Base-by-base conservation (phyloP, 2,888 invertebrate genomes). In the Micoletzkya japonica region DNA sequence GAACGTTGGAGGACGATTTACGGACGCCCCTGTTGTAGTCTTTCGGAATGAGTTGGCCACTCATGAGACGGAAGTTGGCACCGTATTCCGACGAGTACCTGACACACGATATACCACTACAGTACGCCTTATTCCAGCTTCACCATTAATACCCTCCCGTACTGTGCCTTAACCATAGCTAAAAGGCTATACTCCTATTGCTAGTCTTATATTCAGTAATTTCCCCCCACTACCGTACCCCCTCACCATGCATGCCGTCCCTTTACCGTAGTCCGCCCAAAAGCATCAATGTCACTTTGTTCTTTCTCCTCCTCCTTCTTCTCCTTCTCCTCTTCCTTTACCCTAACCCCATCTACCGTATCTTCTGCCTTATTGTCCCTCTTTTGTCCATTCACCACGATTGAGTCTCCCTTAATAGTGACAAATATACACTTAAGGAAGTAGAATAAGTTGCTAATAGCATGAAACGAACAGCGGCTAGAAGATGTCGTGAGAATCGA, bases 71-170 rank as follows among this genome's bases (percentile, higher is more conserved):
- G 37, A 66, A 66, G 36, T 28, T 54, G 6, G 64, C 30, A 2
- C 64, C 64, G 10, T 66, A 66, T 37, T 66, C 64, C 0, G 64
- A 52, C 2, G 64, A 26, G 54, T 54, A 66, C 64, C 64, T 66
- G n/a, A 39, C n/a, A n/a, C n/a, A n/a, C n/a, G n/a, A n/a, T n/a
- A n/a, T n/a, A n/a, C n/a, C n/a, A n/a, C n/a, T n/a, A n/a, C n/a
- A n/a, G n/a, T n/a, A n/a, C n/a, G n/a, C n/a, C n/a, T n/a, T n/a
- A n/a, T n/a, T n/a, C n/a, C n/a, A n/a, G n/a, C n/a, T n/a, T n/a
- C n/a, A n/a, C n/a, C n/a, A n/a, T n/a, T n/a, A n/a, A n/a, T n/a
- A n/a, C n/a, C n/a, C n/a, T n/a, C n/a, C n/a, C n/a, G n/a, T n/a
- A n/a, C n/a, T n/a, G n/a, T n/a, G n/a, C n/a, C n/a, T n/a, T n/a